These are phyloP conservation scores for Potorous gilbertii DNA, from an alignment of 2,797 vertebrate species.

Conservation along the genomic window DNA sequence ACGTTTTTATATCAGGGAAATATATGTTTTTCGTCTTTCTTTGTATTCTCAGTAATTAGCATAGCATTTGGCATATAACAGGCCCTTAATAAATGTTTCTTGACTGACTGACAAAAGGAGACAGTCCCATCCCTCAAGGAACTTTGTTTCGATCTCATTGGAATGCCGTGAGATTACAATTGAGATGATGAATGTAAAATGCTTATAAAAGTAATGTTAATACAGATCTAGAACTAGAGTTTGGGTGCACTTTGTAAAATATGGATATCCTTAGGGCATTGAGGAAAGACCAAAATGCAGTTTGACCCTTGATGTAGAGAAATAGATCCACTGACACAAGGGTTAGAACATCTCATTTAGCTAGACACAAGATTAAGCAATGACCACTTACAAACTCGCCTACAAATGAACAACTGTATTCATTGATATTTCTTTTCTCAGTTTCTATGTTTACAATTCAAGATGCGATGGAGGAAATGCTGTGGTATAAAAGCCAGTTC, in stretches of 20 bases:
- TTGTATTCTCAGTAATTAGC: not conserved
- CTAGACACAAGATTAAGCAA: not conserved
- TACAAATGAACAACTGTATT: not conserved
- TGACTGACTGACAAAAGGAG: not conserved
- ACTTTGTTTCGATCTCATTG: not conserved
- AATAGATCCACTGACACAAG: not conserved
- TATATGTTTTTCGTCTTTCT: not conserved
- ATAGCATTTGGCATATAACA: not conserved
- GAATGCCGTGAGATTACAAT: not conserved
- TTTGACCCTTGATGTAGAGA: not conserved
- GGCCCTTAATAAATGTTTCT: not conserved
- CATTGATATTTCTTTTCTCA: not conserved
- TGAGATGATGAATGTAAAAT: not conserved
- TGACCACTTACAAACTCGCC: not conserved
- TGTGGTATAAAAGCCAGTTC: not conserved
- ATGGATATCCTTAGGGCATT: not conserved
- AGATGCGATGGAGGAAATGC: not conserved
- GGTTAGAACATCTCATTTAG: not conserved
- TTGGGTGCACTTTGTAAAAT: not conserved
- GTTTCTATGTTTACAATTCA: not conserved
- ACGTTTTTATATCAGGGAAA: not conserved
- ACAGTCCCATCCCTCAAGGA: not conserved
- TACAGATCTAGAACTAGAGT: not conserved
- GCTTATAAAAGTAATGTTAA: not conserved
- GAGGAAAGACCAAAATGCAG: not conserved